Conservation (phyloP, 2,797 vertebrate genomes). For the Pteronotus mesoamericanus region DNA sequence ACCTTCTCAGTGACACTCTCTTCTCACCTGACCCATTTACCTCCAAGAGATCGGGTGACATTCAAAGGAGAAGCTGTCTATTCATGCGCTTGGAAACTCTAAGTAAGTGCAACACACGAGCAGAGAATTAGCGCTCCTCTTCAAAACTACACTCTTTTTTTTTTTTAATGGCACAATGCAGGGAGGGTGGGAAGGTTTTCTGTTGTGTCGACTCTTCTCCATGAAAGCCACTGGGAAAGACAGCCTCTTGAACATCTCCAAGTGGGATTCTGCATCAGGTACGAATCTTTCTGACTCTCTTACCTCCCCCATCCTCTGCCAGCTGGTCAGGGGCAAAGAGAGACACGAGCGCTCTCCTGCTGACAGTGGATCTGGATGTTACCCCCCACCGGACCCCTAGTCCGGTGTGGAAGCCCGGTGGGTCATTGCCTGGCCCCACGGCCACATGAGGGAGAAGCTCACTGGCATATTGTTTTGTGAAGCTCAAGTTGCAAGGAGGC, state of each 20-base stretch:
- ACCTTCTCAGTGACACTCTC: not conserved
- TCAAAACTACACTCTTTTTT: not conserved
- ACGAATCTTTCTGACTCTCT: not conserved
- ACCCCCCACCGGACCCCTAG: too few species aligned
- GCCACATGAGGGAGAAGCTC: slow-evolving; percentile 45
- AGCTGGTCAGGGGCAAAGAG: not conserved
- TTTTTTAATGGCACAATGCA: not conserved
- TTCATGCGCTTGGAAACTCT: not conserved
- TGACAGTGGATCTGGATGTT: not conserved
- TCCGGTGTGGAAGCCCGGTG: not conserved
- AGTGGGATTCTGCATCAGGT: not conserved
- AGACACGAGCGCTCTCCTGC: not conserved
- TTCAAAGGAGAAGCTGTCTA: not conserved
- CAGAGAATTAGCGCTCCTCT: not conserved
- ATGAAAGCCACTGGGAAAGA: not conserved
- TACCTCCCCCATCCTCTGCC: not conserved
- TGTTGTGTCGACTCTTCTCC: not conserved
- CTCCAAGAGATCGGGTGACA: not conserved
- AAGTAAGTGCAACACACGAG: rapidly evolving
- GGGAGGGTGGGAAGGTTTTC: not conserved
- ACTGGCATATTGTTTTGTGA: not conserved
- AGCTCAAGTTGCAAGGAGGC: not conserved
- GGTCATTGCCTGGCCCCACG: not conserved
- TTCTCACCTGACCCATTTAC: not conserved
- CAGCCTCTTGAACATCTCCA: not conserved